Evolutionary conservation across 2,888 invertebrate species (phyloP), one percentile per base, ranked within the genome.

Genomic region (Graphium colonna): DNA sequence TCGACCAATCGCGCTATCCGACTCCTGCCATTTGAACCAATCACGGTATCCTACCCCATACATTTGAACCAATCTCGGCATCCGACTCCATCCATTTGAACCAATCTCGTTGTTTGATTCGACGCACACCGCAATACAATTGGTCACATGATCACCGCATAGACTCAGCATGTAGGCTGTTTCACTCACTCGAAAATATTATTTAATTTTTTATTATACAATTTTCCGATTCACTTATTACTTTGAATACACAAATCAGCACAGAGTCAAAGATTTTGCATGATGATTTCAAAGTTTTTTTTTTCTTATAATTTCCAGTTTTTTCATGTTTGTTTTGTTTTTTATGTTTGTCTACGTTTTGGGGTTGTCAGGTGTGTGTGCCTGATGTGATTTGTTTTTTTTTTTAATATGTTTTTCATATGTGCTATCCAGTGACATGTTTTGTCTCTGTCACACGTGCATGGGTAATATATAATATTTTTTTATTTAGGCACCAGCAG

Each of bases 271-370:
- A 53, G 5, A 41, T 69, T 74, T 73, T 79, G 81, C 81, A 82
- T 81, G 80, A 53, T 64, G 64, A n/a, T n/a, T 77, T 73, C 73
- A 67, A 65, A 56, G 8, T 5, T 33, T 75, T 73, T 69, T 61
- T 5, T 33, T 75, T 73, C 69, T 61, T 51, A 51, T 51, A 26
- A 44, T 26, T 26, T 21, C 5, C 56, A 58, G 41, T 56, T 55
- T 57, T 61, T 60, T 56, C 42, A 38, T 41, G 63, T 62, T 52
- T 51, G 49, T 39, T 64, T 60, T 62, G 65, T 57, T 44, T 57
- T 62, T 63, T 57, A 67, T 66, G 73, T 73, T 60, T 65, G 62
- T 62, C 68, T 69, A 67, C 58, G 78, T 75, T 79, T 76, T 69
- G 67, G 76, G 71, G 62, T 69, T 43, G 55, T 55, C 54, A 49